These are phyloP conservation scores for Poeciliopsis gracilis DNA, from an alignment of 2,797 vertebrate species.

Conservation along the genomic window DNA sequence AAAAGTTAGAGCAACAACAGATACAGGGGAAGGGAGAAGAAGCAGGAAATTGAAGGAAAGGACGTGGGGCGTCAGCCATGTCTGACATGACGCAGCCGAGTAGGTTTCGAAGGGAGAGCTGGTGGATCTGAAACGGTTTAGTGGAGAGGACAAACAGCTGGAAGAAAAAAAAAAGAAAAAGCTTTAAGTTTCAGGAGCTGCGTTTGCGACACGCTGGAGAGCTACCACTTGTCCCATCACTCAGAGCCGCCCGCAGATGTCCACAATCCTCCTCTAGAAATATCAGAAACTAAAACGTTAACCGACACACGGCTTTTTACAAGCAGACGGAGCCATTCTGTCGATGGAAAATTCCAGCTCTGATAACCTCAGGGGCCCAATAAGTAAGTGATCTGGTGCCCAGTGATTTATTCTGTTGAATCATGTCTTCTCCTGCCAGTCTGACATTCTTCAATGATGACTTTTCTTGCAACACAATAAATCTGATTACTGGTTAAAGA, in stretches of 20 bases:
- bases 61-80: constrained; percentile 18
- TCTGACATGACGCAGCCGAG: constrained; percentile 39
- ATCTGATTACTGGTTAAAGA: constrained; percentile 72
- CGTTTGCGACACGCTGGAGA: constrained; percentile 36
- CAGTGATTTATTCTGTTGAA: constrained; percentile 78
- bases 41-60: constrained; percentile 50
- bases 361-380: constrained; percentile 73
- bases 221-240: constrained; percentile 72
- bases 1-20: constrained; percentile 63
- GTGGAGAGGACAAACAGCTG: constrained; percentile 74
- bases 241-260: constrained; percentile 55
- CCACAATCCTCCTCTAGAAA: constrained; percentile 47
- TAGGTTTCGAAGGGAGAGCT: constrained; percentile 52
- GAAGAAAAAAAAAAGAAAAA: constrained; percentile 39
- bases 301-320: constrained; percentile 30
- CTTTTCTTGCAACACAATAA: constrained; percentile 67
- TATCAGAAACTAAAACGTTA: constrained; percentile 48
- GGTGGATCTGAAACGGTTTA: constrained; percentile 44
- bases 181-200: constrained; percentile 55
- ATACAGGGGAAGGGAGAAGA: constrained; percentile 41
- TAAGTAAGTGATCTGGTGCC: constrained; percentile 77
- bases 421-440: constrained; percentile 80
- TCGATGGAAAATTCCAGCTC: constrained; percentile 76
- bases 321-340: constrained; percentile 39
- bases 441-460: constrained; percentile 78